Evolutionary conservation across 2,797 vertebrate species (phyloP).

Genomic region (Sebastes reedi): DNA sequence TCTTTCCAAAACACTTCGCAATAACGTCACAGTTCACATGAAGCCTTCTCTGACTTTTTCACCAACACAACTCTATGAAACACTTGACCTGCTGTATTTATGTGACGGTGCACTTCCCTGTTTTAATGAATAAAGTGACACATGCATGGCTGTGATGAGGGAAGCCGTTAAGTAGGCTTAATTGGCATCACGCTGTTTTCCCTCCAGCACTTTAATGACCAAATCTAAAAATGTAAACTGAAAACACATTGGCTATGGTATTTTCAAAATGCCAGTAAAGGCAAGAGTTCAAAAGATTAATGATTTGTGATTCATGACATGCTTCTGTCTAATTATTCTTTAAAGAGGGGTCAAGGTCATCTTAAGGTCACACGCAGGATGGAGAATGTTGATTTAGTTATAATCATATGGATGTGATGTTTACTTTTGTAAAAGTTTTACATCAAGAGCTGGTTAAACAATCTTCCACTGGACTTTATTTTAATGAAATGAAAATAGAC

Average conservation of each 20-base stretch:
- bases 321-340: slow-evolving; percentile 68
- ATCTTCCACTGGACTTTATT: slow-evolving; percentile 6
- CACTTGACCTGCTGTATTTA: slow-evolving; percentile 8
- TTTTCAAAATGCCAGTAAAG: slow-evolving; percentile 81
- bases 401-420: background rate
- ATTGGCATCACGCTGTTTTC: slow-evolving; percentile 81
- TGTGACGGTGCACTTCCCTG: background rate
- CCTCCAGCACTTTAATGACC: slow-evolving; percentile 72
- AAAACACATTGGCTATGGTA: slow-evolving; percentile 71
- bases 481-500: slow-evolving; percentile 29
- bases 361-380: slow-evolving; percentile 45
- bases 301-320: slow-evolving; percentile 65
- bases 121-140: slow-evolving; percentile 37
- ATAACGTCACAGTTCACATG: background rate
- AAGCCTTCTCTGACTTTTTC: background rate
- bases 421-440: background rate
- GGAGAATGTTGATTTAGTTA: background rate
- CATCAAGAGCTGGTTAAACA: background rate
- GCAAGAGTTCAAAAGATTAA: slow-evolving; percentile 77
- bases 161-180: slow-evolving; percentile 63
- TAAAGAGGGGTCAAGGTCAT: slow-evolving; percentile 35
- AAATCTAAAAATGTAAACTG: slow-evolving; percentile 60
- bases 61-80: background rate
- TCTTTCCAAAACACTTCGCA: background rate
- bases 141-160: slow-evolving; percentile 2